Percentiles rank a stretch among this genome's conserved stretches.
These are phyloP conservation scores for Cotesia typhae DNA, from an alignment of 1,140 invertebrate species.

Conservation along the genomic window DNA sequence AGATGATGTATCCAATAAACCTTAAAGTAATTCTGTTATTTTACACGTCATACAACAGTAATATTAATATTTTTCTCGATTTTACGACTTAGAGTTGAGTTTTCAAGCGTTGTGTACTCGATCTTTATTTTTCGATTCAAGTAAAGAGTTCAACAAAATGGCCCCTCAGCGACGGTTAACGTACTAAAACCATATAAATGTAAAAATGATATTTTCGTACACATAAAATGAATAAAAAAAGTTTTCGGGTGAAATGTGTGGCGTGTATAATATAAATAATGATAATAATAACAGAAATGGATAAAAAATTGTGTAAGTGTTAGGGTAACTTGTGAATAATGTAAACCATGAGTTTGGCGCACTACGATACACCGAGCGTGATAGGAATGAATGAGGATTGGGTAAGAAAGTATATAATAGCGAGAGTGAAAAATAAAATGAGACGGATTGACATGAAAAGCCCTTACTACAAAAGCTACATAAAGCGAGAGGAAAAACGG, in stretches of 20 bases:
- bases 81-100: too few species aligned
- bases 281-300: constrained; percentile 9
- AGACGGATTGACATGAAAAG: constrained; percentile 20
- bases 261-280: background rate
- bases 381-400: constrained; percentile 34
- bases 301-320: constrained; percentile 2
- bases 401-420: constrained; percentile 24
- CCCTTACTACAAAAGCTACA: constrained; percentile 28
- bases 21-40: too few species aligned
- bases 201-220: too few species aligned
- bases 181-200: too few species aligned
- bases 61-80: too few species aligned
- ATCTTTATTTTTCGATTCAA: too few species aligned
- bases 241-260: background rate
- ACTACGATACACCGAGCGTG: constrained; percentile 33
- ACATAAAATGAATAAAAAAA: too few species aligned
- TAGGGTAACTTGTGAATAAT: constrained; percentile 32
- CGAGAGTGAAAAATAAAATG: constrained; percentile 16
- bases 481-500: background rate
- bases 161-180: too few species aligned
- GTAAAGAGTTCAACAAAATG: too few species aligned
- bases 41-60: too few species aligned
- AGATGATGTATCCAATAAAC: too few species aligned
- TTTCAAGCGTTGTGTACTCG: too few species aligned
- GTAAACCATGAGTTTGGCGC: constrained; percentile 28